Evolutionary conservation across 2,888 invertebrate genomes (phyloP).

Genomic region (Fragum fragum): DNA sequence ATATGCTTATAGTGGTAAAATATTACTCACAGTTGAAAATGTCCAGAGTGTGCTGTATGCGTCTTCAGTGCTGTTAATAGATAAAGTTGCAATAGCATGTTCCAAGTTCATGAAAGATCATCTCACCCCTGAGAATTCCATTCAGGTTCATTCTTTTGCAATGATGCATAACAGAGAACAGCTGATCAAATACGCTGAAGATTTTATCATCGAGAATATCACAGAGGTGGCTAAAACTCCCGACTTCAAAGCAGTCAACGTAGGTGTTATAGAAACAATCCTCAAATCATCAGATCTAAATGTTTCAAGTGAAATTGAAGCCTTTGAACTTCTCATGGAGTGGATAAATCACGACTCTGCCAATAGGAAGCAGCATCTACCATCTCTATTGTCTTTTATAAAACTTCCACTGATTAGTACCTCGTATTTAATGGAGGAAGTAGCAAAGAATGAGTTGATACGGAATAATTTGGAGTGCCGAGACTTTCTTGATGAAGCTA

Average conservation of each 20-base stretch:
- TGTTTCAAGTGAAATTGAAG: slow-evolving; percentile 81
- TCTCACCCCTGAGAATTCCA: slow-evolving; percentile 87
- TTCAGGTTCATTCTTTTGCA: slow-evolving; percentile 87
- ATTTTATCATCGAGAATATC: slow-evolving; percentile 84
- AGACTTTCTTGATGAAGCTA: slow-evolving; percentile 87
- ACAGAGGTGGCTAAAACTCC: slow-evolving; percentile 81
- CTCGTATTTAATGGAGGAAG: slow-evolving; percentile 85
- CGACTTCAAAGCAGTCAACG: slow-evolving; percentile 83
- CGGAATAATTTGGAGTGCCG: slow-evolving; percentile 85
- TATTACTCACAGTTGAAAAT: slow-evolving; percentile 86
- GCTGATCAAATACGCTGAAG: slow-evolving; percentile 83
- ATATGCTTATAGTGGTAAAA: slow-evolving; percentile 87
- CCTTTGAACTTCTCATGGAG: slow-evolving; percentile 86
- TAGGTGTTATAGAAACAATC: slow-evolving; percentile 80
- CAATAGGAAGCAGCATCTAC: slow-evolving; percentile 79
- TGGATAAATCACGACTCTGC: slow-evolving; percentile 86
- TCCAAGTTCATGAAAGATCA: slow-evolving; percentile 87
- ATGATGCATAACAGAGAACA: slow-evolving; percentile 86
- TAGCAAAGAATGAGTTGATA: slow-evolving; percentile 83
- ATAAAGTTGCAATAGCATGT: slow-evolving; percentile 87
- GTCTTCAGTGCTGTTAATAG: slow-evolving; percentile 87
- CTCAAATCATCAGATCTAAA: slow-evolving; percentile 83
- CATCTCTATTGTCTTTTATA: slow-evolving; percentile 83
- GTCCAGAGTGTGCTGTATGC: slow-evolving; percentile 87
- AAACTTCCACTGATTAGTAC: slow-evolving; percentile 86